phyloP scores from a whole-genome alignment of 2,888 invertebrate genomes.

The Microctonus brassicae region DNA sequence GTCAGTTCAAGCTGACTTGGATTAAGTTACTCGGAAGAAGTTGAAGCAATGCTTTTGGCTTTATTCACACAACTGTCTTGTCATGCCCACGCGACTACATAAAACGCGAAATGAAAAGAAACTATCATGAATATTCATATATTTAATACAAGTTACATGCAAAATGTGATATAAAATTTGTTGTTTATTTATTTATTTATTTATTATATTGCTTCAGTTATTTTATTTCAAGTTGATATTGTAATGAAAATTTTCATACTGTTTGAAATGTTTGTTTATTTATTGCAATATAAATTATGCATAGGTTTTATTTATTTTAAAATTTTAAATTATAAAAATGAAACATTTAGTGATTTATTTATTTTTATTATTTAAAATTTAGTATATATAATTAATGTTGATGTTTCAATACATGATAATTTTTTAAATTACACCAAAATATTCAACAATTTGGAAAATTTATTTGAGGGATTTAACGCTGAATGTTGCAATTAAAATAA shows the following conservation, averaged over 20 bases:
- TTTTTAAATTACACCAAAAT: not conserved
- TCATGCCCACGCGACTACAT: not conserved
- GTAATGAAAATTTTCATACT: too few relatives aligned
- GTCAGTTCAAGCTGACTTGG: constrained; percentile 14
- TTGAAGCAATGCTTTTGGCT: constrained; percentile 40
- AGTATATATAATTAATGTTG: not conserved
- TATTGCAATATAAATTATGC: too few relatives aligned
- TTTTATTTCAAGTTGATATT: too few relatives aligned
- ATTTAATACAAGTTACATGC: not conserved
- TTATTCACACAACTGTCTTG: constrained; percentile 8
- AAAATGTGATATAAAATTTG: not conserved
- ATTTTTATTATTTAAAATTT: not conserved
- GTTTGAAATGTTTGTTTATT: too few relatives aligned
- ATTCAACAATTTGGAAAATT: not conserved
- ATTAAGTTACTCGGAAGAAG: constrained; percentile 45
- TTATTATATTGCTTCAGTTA: too few relatives aligned
- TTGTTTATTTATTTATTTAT: too few relatives aligned
- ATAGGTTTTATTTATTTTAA: too few relatives aligned
- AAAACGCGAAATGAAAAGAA: not conserved
- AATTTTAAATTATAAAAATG: too few relatives aligned
- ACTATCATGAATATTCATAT: constrained; percentile 23
- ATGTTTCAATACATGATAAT: not conserved
- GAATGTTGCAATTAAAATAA: constrained; percentile 12
- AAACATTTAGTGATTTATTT: too few relatives aligned
- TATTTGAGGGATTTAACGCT: not conserved